These are phyloP conservation scores for Torymus auratus DNA, from an alignment of 2,888 invertebrate genomes.

Conservation along the genomic window DNA sequence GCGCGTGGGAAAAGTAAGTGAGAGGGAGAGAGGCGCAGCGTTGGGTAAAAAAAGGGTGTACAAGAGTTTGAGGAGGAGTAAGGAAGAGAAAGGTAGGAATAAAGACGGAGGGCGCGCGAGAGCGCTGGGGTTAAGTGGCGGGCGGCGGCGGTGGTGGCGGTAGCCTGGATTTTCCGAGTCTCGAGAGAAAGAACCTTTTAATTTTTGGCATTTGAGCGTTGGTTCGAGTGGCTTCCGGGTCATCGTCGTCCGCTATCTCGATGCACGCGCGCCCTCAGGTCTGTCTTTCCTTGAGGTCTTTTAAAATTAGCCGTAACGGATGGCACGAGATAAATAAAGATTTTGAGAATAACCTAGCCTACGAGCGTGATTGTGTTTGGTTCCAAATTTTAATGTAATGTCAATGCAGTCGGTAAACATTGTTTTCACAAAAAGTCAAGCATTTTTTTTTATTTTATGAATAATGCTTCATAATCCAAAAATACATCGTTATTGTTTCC, in stretches of 20 bases:
- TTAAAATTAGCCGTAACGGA: no score
- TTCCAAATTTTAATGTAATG: no score
- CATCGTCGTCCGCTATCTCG: background rate
- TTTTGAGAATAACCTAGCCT: no score
- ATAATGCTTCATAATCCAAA: no score
- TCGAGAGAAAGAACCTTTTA: slow-evolving; percentile 24
- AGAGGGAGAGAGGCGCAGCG: slow-evolving; percentile 13
- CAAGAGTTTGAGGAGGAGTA: slow-evolving; percentile 18
- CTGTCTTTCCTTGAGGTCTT: no score
- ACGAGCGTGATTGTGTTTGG: no score
- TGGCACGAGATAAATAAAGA: no score
- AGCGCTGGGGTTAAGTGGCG: slow-evolving; percentile 47
- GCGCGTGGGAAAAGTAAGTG: slow-evolving; percentile 46
- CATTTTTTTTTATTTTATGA: no score
- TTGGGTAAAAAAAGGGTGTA: slow-evolving; percentile 28
- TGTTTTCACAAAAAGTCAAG: no score
- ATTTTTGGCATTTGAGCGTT: slow-evolving; percentile 36
- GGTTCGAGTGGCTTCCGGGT: background rate
- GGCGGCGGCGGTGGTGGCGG: background rate
- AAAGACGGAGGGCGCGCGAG: slow-evolving; percentile 1
- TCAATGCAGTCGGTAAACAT: no score
- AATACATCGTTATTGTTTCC: no score
- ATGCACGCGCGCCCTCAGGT: no score
- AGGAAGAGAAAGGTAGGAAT: slow-evolving; percentile 10
- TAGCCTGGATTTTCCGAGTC: slow-evolving; percentile 17